A percentile compares a stretch with the other conserved stretches of the same genome.
These are phyloP conservation scores for Geococcyx californianus DNA, from an alignment of 2,113 vertebrate genomes.

Conservation along the genomic window DNA sequence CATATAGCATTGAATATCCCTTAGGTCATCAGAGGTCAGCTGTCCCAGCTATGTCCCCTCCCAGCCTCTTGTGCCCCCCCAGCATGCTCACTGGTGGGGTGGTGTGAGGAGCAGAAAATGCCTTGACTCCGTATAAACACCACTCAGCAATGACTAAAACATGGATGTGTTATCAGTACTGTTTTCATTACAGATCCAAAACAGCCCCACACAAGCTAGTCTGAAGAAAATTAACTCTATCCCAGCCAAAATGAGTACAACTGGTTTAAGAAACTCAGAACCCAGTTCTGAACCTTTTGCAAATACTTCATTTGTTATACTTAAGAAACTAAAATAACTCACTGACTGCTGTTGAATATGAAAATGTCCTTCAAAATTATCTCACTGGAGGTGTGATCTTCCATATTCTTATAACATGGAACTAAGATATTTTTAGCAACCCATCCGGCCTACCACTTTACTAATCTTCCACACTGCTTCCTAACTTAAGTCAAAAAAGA, in stretches of 20 bases:
- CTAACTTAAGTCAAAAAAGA: not conserved
- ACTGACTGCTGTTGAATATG: not conserved
- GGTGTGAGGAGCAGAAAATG: too few species aligned
- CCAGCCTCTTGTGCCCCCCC: too few species aligned
- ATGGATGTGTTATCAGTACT: not conserved
- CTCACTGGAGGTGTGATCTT: not conserved
- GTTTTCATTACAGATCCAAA: not conserved
- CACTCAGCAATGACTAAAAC: not conserved
- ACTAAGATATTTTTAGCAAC: not conserved
- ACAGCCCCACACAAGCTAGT: not conserved
- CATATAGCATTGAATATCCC: too few species aligned
- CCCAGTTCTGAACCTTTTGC: not conserved
- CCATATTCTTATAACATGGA: not conserved
- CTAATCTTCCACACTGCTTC: not conserved
- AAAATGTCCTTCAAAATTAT: not conserved
- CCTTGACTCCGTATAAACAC: not conserved
- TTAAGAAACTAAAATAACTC: not conserved
- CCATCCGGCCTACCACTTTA: not conserved
- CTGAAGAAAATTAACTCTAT: not conserved
- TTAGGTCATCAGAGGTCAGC: too few species aligned
- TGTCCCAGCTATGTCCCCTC: too few species aligned
- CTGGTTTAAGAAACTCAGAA: not conserved
- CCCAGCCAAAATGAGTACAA: not conserved
- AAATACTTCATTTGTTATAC: not conserved
- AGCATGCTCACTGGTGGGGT: too few species aligned